Evolutionary conservation across 2,888 invertebrate genomes (phyloP).

Genomic region (Prosopocoilus inquinatus): DNA sequence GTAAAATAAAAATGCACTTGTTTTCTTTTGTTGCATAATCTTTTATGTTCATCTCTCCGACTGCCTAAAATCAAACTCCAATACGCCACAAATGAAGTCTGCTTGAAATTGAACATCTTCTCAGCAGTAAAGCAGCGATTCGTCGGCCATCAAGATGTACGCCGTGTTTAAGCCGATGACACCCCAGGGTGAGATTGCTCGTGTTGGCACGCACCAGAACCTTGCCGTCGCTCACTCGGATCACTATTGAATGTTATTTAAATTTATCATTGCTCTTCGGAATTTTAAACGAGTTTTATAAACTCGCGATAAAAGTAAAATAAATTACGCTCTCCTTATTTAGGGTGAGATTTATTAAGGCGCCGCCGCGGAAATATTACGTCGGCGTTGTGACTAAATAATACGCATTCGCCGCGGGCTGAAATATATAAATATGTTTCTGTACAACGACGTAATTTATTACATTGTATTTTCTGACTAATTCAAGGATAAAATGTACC

Average conservation of each 20-base stretch:
- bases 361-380: no score
- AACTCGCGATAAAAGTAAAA: constrained; percentile 8
- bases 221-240: constrained; percentile 36
- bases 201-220: constrained; percentile 45
- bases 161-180: constrained; percentile 50
- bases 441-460: no score
- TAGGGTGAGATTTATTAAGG: no score
- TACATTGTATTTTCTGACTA: no score
- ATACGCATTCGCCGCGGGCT: no score
- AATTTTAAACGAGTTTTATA: constrained; percentile 24
- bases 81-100: constrained; percentile 41
- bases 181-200: constrained; percentile 49
- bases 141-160: constrained; percentile 49
- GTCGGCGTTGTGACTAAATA: no score
- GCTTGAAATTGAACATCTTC: constrained; percentile 46
- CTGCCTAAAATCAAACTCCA: not conserved
- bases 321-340: not conserved
- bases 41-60: not conserved
- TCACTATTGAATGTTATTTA: constrained; percentile 42
- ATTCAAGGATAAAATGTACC: no score
- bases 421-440: no score
- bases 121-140: constrained; percentile 47
- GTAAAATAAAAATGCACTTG: no score
- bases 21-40: no score
- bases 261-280: constrained; percentile 35